Evolutionary conservation across 2,888 invertebrate genomes (phyloP).

Genomic region (Sesia bembeciformis): DNA sequence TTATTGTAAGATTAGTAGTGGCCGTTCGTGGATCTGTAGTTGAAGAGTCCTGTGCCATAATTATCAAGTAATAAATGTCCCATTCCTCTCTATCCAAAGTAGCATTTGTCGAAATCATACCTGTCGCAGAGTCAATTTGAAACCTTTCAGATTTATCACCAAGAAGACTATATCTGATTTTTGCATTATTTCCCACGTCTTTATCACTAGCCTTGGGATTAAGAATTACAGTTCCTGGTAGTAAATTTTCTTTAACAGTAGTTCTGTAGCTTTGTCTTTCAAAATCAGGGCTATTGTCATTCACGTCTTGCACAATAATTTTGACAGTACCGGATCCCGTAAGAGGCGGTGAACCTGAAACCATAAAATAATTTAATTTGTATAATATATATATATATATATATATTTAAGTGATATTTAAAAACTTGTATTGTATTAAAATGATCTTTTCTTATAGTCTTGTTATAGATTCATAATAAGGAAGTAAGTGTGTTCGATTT

Average conservation of each 20-base stretch:
- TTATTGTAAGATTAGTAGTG: conserved; percentile 87
- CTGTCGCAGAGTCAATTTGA: conserved; percentile 83
- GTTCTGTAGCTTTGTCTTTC: conserved; percentile 86
- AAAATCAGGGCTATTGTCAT: conserved; percentile 94
- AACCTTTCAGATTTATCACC: conserved; percentile 90
- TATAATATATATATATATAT: too few relatives aligned
- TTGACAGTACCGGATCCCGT: conserved; percentile 94
- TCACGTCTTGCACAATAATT: conserved; percentile 93
- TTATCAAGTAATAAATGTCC: conserved; percentile 83
- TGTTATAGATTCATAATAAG: too few relatives aligned
- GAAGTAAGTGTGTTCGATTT: too few relatives aligned
- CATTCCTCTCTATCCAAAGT: conserved; percentile 87
- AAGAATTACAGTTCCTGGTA: conserved; percentile 84
- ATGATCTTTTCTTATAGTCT: too few relatives aligned
- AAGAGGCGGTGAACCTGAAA: conserved; percentile 90
- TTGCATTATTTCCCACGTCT: conserved; percentile 89
- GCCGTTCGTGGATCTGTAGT: conserved; percentile 88
- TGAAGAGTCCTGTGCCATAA: conserved; percentile 92
- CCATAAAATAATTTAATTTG: conserved; percentile 9
- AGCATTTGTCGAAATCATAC: conserved; percentile 82
- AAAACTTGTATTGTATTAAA: too few relatives aligned
- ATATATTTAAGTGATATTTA: too few relatives aligned
- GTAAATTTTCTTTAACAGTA: conserved; percentile 86
- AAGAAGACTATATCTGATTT: conserved; percentile 87
- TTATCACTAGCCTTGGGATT: conserved; percentile 86